These are phyloP conservation scores for Stenchaetothrips biformis DNA, from an alignment of 2,888 invertebrate genomes.

Conservation along the genomic window DNA sequence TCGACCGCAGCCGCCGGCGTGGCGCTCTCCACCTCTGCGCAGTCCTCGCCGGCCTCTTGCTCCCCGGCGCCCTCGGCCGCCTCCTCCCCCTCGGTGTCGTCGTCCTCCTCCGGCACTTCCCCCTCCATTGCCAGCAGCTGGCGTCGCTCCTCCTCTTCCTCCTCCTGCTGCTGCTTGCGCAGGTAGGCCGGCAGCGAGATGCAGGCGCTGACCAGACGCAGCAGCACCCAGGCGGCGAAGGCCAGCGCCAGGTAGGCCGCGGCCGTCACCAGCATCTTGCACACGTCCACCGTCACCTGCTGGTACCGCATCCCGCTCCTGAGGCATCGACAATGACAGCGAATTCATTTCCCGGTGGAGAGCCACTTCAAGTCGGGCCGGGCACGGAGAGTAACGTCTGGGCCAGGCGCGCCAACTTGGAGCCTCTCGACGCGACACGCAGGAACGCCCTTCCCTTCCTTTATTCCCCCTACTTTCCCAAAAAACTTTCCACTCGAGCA, in stretches of 20 bases:
- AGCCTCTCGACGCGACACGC: no score
- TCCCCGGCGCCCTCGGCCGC: conserved; percentile 31
- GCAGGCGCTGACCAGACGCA: conserved; percentile 60
- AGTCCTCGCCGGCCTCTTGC: conserved; percentile 11
- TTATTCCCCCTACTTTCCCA: no score
- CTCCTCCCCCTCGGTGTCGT: conserved; percentile 41
- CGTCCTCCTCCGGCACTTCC: conserved; percentile 43
- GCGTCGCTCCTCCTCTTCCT: conserved; percentile 44
- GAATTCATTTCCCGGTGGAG: no score
- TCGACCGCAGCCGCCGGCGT: no score
- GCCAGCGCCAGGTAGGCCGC: conserved; percentile 58
- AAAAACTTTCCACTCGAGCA: no score
- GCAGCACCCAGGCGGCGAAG: conserved; percentile 59
- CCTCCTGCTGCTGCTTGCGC: conserved; percentile 52
- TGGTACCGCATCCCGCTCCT: conserved; percentile 56
- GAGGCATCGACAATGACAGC: no score
- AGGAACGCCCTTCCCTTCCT: no score
- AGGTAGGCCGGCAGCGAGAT: conserved; percentile 60
- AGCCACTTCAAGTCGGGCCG: no score
- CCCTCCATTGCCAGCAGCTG: conserved; percentile 40
- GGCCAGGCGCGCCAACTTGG: no score
- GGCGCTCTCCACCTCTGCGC: no score
- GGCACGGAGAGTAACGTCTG: no score
- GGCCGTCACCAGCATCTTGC: conserved; percentile 62
- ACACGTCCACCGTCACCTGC: conserved; percentile 62